phyloP scores from a whole-genome alignment of 1,140 invertebrate genomes.

The Pantala flavescens region DNA sequence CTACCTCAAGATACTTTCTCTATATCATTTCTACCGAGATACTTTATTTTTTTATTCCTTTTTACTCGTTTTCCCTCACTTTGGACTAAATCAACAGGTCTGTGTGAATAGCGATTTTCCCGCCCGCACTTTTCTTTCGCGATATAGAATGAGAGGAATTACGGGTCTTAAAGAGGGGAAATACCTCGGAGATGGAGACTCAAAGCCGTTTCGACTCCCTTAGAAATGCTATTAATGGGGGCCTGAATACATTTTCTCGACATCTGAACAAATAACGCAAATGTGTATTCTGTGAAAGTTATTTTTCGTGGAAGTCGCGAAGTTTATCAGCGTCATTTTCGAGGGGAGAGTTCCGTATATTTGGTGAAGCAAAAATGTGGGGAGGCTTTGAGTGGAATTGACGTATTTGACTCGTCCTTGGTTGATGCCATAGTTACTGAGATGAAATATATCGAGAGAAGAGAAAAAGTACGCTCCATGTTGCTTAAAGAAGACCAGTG shows the following conservation, averaged over 20 bases:
- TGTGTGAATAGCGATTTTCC: conserved; percentile 1
- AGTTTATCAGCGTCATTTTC: no score
- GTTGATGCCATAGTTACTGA: no score
- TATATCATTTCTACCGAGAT: not conserved
- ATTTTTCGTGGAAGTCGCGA: not conserved
- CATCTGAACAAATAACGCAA: not conserved
- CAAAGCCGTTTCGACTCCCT: not conserved
- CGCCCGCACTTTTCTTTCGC: not conserved
- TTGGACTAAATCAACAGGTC: conserved; percentile 1
- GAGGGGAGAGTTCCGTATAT: no score
- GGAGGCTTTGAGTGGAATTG: no score
- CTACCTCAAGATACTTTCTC: not conserved
- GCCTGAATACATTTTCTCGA: not conserved
- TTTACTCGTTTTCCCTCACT: not conserved
- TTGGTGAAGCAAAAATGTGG: no score
- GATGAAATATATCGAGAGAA: no score
- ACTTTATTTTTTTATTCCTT: not conserved
- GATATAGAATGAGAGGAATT: not conserved
- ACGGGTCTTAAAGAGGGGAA: not conserved
- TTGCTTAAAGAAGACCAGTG: no score
- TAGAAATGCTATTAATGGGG: not conserved
- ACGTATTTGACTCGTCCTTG: no score
- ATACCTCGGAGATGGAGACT: not conserved
- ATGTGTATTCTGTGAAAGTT: not conserved
- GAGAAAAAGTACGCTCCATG: no score